phyloP scores from a whole-genome alignment of 2,113 vertebrate species.

The Mionectes macconnelli region DNA sequence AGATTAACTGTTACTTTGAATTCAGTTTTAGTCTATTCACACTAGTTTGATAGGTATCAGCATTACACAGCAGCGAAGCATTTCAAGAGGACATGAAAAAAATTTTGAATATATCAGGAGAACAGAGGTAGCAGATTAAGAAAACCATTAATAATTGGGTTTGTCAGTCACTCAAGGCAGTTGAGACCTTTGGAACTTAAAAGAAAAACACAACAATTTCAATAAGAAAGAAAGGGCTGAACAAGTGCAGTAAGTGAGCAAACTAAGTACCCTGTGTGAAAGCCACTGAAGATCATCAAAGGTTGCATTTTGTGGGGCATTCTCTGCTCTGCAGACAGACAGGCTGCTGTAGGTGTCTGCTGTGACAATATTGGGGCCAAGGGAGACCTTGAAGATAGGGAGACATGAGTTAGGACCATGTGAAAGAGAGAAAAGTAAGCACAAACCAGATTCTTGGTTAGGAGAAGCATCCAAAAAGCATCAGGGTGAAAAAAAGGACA shows the following conservation, averaged over 20 bases:
- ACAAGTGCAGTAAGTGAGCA: neutral
- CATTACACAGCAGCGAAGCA: neutral
- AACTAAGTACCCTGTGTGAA: neutral
- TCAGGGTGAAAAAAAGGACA: neutral
- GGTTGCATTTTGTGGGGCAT: neutral
- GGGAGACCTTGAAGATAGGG: neutral
- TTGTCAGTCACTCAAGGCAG: neutral
- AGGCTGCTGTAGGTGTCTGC: neutral
- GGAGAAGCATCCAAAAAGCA: neutral
- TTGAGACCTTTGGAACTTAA: neutral
- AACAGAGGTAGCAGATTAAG: neutral
- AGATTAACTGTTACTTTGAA: constrained; percentile 23
- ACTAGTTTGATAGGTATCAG: neutral
- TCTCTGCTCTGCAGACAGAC: neutral
- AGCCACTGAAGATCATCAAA: neutral
- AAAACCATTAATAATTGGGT: neutral
- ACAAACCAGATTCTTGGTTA: neutral
- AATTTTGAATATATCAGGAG: neutral
- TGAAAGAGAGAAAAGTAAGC: neutral
- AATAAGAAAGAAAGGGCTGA: neutral
- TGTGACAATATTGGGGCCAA: neutral
- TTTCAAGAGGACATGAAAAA: neutral
- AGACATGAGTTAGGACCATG: neutral
- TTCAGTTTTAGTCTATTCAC: neutral
- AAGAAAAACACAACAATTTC: neutral